Percentiles rank a stretch among this genome's conserved stretches.
Conservation (phyloP, 2,113 vertebrate species). For the Alouatta palliata region DNA sequence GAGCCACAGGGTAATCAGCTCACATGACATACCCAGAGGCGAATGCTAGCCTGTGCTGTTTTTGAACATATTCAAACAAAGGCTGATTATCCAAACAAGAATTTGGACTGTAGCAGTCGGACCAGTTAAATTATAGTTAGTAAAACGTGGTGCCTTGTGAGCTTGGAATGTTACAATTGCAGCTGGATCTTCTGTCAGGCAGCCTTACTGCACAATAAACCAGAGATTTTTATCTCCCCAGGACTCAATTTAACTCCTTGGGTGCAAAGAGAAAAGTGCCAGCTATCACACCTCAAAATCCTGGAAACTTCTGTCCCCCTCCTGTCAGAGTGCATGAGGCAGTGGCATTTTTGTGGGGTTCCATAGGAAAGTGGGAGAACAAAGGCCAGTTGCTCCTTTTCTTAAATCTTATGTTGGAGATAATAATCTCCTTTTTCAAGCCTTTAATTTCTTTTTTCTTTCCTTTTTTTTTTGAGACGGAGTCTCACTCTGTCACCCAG, state of each 20-base stretch:
- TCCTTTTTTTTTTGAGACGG: too few species aligned
- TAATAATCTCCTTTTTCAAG: neutral
- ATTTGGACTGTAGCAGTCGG: slow-evolving; percentile 85
- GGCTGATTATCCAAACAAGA: slow-evolving; percentile 93
- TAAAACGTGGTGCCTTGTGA: slow-evolving; percentile 88
- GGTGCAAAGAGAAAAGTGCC: slow-evolving; percentile 68
- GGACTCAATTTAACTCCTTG: slow-evolving; percentile 85
- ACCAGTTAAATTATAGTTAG: slow-evolving; percentile 87
- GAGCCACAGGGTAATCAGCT: slow-evolving; percentile 89
- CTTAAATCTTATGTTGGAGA: neutral
- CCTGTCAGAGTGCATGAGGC: neutral
- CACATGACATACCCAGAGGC: slow-evolving; percentile 89
- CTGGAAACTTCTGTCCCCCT: neutral
- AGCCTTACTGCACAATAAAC: slow-evolving; percentile 82
- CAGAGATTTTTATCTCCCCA: slow-evolving; percentile 85
- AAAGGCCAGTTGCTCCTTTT: neutral
- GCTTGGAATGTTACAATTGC: slow-evolving; percentile 87
- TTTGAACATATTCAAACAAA: slow-evolving; percentile 89
- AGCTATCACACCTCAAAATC: slow-evolving; percentile 36
- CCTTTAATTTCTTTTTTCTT: too few species aligned
- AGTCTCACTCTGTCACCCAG: too few species aligned
- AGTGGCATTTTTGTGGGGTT: neutral
- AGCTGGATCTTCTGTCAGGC: slow-evolving; percentile 84
- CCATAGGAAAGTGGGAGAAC: neutral
- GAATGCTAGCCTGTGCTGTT: slow-evolving; percentile 86